A percentile compares a stretch with the other conserved stretches of the same genome.
Evolutionary conservation across 2,888 invertebrate genomes (phyloP).

Genomic region (Dynastes hyllus): DNA sequence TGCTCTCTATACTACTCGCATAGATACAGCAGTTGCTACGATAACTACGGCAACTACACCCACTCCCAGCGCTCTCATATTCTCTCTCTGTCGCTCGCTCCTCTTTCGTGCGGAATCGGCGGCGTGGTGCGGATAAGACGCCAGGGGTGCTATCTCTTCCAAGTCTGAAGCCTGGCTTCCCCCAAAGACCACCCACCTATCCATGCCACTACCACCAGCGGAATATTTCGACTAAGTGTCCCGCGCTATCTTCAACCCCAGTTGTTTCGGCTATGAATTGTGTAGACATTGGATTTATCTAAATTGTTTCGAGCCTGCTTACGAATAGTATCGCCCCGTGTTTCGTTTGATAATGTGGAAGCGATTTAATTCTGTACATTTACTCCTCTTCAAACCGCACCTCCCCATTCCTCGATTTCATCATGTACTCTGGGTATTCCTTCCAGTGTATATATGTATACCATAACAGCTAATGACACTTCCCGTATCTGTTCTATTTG

Average conservation of each 20-base stretch:
- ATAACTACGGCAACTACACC: slow-evolving; percentile 46
- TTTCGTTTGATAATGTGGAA: slow-evolving; percentile 55
- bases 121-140: slow-evolving; percentile 28
- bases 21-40: slow-evolving; percentile 36
- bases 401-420: neutral
- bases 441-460: neutral
- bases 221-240: slow-evolving; percentile 57
- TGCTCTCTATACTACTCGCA: slow-evolving; percentile 48
- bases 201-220: slow-evolving; percentile 51
- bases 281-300: slow-evolving; percentile 66
- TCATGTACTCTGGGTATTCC: slow-evolving; percentile 12
- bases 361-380: slow-evolving; percentile 52
- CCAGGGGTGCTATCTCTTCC: slow-evolving; percentile 54
- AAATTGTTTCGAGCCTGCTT: slow-evolving; percentile 63
- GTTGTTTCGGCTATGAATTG: slow-evolving; percentile 63
- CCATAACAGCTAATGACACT: slow-evolving; percentile 34
- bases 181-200: slow-evolving; percentile 27
- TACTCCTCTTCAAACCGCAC: slow-evolving; percentile 15
- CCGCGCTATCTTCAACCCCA: slow-evolving; percentile 59
- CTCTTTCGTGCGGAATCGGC: neutral
- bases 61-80: slow-evolving; percentile 7
- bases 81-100: slow-evolving; percentile 32
- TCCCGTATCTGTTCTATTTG: slow-evolving; percentile 21
- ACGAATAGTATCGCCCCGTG: slow-evolving; percentile 56
- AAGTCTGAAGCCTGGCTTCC: slow-evolving; percentile 13